These are phyloP conservation scores for Dreissena polymorpha DNA, from an alignment of 1,140 invertebrate species.

Conservation along the genomic window DNA sequence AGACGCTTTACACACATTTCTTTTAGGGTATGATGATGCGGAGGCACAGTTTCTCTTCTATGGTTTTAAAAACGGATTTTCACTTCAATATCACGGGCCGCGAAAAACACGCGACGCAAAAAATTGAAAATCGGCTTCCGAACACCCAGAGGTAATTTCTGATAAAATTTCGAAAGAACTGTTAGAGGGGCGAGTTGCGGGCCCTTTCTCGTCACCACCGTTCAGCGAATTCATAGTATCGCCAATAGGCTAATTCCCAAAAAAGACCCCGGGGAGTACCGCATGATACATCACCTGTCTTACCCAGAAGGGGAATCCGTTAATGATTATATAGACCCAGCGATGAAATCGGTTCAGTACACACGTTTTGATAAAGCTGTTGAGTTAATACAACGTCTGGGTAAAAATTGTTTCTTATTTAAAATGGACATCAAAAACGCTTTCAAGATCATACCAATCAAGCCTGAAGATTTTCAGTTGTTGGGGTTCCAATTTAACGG, in stretches of 20 bases:
- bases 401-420: conserved; percentile 6
- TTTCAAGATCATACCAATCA: conserved; percentile 15
- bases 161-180: conserved; percentile 10
- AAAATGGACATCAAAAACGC: conserved; percentile 12
- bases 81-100: conserved; percentile 15
- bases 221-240: background rate
- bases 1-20: too few relatives aligned
- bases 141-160: background rate
- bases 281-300: conserved; percentile 43
- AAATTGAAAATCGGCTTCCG: conserved; percentile 12
- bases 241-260: conserved; percentile 31
- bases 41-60: background rate
- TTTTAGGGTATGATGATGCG: too few relatives aligned
- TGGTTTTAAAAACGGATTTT: conserved; percentile 33
- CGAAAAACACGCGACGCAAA: conserved; percentile 4
- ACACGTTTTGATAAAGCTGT: conserved; percentile 12
- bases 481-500: conserved; percentile 4
- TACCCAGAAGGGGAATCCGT: conserved; percentile 6
- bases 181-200: background rate
- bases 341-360: background rate
- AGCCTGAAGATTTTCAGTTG: conserved; percentile 17
- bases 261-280: conserved; percentile 9
- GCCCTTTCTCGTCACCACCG: background rate
- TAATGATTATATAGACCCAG: conserved; percentile 14
- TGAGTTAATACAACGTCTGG: conserved; percentile 7